Conservation (phyloP, 2,888 invertebrate genomes). For the Drosophila borealis region DNA sequence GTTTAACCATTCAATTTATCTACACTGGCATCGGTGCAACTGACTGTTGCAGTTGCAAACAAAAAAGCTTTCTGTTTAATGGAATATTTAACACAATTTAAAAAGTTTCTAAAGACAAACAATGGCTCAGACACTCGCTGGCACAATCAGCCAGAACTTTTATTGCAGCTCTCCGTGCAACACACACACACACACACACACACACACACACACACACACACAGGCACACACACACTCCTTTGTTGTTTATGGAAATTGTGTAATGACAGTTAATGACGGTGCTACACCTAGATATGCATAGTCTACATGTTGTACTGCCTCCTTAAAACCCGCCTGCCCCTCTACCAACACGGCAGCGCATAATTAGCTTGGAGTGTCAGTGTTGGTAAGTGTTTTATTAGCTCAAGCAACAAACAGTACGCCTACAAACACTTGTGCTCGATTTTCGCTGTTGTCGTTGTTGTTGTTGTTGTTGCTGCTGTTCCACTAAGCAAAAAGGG, state of each 20-base stretch:
- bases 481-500: conserved; percentile 10
- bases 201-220: conserved; percentile 8
- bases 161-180: conserved; percentile 23
- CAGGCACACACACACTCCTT: conserved; percentile 13
- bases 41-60: conserved; percentile 47
- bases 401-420: conserved; percentile 60
- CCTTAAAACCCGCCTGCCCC: background rate
- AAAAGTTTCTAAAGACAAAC: conserved; percentile 74
- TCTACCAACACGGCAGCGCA: conserved; percentile 44
- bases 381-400: conserved; percentile 76
- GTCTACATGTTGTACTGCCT: background rate
- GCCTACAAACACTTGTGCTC: conserved; percentile 65
- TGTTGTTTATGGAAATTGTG: conserved; percentile 76
- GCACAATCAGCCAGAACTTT: conserved; percentile 47
- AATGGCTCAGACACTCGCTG: conserved; percentile 60
- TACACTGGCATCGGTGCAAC: conserved; percentile 38
- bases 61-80: conserved; percentile 79
- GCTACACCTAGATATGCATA: conserved; percentile 64
- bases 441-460: conserved; percentile 36
- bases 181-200: conserved; percentile 5
- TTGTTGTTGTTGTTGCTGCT: conserved; percentile 16
- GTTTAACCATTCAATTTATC: conserved; percentile 61
- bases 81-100: conserved; percentile 81
- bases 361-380: conserved; percentile 67
- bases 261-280: conserved; percentile 77